A percentile compares a stretch with the other conserved stretches of the same genome.
phyloP scores from a whole-genome alignment of 2,797 vertebrate species.

The Micropoecilia bifurca region DNA sequence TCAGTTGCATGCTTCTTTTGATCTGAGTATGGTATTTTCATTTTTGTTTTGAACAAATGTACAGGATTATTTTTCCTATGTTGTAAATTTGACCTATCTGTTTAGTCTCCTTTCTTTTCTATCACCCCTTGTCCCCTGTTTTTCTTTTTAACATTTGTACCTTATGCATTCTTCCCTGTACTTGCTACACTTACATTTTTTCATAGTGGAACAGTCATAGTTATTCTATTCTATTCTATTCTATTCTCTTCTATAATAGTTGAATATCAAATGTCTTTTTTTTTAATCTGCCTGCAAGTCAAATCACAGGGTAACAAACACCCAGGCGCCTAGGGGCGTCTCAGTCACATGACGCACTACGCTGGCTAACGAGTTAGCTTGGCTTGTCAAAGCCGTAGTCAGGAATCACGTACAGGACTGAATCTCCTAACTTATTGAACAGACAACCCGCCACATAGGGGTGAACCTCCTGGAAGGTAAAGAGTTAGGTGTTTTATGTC shows the following conservation, averaged over 20 bases:
- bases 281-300: constrained; percentile 25
- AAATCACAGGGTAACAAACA: background rate
- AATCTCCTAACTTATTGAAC: background rate
- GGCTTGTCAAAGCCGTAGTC: constrained; percentile 53
- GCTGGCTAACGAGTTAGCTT: constrained; percentile 54
- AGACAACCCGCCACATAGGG: background rate
- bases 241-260: background rate
- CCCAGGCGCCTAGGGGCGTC: background rate
- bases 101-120: too few relatives aligned
- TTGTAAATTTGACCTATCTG: background rate
- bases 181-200: background rate
- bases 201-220: background rate
- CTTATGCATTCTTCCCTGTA: background rate
- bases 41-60: background rate
- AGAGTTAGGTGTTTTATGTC: background rate
- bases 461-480: constrained; percentile 43
- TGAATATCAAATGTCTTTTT: too few relatives aligned
- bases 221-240: background rate
- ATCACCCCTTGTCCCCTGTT: too few relatives aligned
- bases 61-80: background rate
- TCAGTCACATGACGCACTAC: constrained; percentile 63
- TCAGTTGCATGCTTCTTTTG: background rate
- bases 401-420: constrained; percentile 23
- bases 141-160: background rate
- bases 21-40: background rate